Base-by-base conservation (phyloP, 2,113 vertebrate species). In the Rhinolophus ferrumequinum region DNA sequence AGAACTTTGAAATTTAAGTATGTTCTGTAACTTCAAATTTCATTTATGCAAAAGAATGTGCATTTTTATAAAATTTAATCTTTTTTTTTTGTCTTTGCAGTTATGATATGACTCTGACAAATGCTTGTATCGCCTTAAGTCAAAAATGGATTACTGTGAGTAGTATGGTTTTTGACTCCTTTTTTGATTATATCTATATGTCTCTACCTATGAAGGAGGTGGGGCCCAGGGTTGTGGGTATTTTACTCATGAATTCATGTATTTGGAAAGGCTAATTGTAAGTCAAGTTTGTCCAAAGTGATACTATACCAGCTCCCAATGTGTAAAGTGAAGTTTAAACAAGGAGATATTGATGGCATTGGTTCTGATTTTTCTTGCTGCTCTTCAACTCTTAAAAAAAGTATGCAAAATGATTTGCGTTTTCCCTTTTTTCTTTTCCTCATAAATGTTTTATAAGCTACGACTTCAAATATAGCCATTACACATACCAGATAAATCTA, bases 31-130 rank as follows among this genome's bases (percentile, higher is more conserved):
- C 38, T 83, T 91, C 66, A 84, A 77, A 30, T 41, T 79, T 1
- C 41, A 35, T 33, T 80, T 90, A 22, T 72, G 22, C 21, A 86
- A 90, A 94, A 80, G 22, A 28, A 72, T 41, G 2, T 81, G 21
- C 16, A 9, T 62, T 75, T 93, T 72, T 84, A 56, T 79, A 41
- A 87, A 87, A 28, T 54, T 28, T 96, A 35, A 89, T 82, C 54
- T 84, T 80, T 50, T 69, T 76, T 83, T 95, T 95, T 95, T 41
- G 69, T 96, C 77, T 95, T 97, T 97, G 50, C 98, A 99, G 99
- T 95, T 99, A 99, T 30, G 99, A 99, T 94, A 99, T 98, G 97
- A 99, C 99, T 3, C 96, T 99, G 88, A 98, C 99, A 5, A 99
- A 99, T 56, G 98, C 99, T 94, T 99, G 99, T 28, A 97, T 99